Conservation (phyloP, 2,113 vertebrate species). For the Zootoca vivipara region DNA sequence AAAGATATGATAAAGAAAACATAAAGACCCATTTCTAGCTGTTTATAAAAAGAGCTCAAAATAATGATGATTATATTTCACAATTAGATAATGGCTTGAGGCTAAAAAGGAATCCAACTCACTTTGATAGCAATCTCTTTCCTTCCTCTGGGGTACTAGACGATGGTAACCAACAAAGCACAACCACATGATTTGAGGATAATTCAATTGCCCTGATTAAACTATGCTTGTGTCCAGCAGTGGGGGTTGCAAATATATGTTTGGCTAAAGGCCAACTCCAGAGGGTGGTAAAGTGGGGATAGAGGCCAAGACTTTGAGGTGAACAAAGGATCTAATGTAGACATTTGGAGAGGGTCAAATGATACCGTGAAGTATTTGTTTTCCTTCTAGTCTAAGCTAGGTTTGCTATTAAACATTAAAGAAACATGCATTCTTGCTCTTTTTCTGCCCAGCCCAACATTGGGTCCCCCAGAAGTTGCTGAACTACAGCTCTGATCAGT, state of each 20-base stretch:
- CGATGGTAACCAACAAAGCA: neutral
- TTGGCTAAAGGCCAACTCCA: neutral
- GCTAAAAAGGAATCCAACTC: slow-evolving; percentile 22
- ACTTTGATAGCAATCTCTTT: neutral
- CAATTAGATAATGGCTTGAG: neutral
- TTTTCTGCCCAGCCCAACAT: too few species aligned
- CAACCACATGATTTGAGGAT: slow-evolving; percentile 14
- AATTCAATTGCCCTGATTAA: neutral
- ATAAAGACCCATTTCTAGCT: neutral
- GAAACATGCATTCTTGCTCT: too few species aligned
- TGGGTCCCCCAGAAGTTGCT: too few species aligned
- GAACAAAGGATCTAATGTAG: neutral
- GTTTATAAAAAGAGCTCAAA: neutral
- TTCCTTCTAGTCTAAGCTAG: neutral
- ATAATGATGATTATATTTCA: neutral
- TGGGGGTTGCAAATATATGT: neutral
- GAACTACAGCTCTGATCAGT: too few species aligned
- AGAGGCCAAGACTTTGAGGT: neutral
- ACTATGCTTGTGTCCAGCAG: too few species aligned
- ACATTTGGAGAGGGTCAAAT: neutral
- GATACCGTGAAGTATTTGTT: neutral
- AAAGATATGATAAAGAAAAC: slow-evolving; percentile 14
- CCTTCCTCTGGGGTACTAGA: neutral
- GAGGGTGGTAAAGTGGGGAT: too few species aligned
- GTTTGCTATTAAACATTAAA: neutral